These are phyloP conservation scores for Cosmorhoe ocellata DNA, from an alignment of 2,888 invertebrate genomes.

Conservation along the genomic window DNA sequence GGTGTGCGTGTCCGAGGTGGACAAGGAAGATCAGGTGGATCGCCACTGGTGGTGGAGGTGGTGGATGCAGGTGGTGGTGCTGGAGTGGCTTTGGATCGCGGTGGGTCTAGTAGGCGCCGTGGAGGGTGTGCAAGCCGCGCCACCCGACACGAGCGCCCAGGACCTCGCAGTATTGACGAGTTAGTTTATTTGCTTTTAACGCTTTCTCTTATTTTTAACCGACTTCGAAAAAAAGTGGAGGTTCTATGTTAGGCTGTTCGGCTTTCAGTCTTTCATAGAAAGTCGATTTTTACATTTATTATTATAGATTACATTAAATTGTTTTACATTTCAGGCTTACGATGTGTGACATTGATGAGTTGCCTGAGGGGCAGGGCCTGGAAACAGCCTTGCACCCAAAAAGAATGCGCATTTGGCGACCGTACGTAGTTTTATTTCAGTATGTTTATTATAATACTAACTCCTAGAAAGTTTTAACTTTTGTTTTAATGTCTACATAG, in stretches of 20 bases:
- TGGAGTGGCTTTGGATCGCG: conserved; percentile 10
- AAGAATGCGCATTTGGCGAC: conserved; percentile 9
- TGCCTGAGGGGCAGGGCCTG: background rate
- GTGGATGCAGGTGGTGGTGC: background rate
- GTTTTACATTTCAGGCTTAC: conserved; percentile 3
- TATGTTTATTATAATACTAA: conserved; percentile 7
- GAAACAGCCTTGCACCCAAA: conserved; percentile 11
- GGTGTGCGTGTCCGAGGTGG: conserved; percentile 10
- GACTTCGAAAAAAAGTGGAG: conserved; percentile 9
- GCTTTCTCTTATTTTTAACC: conserved; percentile 9
- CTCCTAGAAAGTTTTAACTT: conserved; percentile 10
- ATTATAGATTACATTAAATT: conserved; percentile 5
- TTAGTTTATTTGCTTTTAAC: conserved; percentile 9
- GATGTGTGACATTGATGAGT: background rate
- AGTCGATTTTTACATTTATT: conserved; percentile 13
- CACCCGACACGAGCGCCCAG: conserved; percentile 10
- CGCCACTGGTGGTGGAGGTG: conserved; percentile 5
- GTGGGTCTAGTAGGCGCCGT: conserved; percentile 7
- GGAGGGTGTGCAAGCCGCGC: conserved; percentile 6
- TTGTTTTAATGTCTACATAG: conserved; percentile 11
- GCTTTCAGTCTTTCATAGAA: too few species aligned
- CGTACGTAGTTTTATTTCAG: conserved; percentile 5
- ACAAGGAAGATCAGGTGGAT: conserved; percentile 4
- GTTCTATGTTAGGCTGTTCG: too few species aligned
- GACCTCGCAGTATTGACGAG: conserved; percentile 12